Conservation (phyloP, 2,113 vertebrate species). For the Heliornis fulica region DNA sequence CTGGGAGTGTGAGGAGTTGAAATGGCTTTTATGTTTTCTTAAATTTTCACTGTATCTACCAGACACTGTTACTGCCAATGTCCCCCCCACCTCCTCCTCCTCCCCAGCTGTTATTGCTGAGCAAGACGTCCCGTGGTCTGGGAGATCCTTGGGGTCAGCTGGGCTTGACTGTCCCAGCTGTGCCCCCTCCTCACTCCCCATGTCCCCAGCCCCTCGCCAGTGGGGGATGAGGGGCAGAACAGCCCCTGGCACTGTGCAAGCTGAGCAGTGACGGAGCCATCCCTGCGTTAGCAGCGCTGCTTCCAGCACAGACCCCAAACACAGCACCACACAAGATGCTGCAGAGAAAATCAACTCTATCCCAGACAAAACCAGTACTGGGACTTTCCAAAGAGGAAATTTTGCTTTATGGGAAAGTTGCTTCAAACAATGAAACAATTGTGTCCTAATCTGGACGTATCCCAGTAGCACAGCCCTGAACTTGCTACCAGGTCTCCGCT, state of each 20-base stretch:
- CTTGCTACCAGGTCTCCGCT: neutral
- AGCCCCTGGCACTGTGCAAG: neutral
- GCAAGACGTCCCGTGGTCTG: neutral
- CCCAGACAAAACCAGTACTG: no score
- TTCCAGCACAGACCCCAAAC: neutral
- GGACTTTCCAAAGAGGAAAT: neutral
- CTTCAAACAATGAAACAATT: neutral
- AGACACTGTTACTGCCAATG: no score
- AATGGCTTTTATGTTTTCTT: neutral
- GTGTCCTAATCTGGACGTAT: no score
- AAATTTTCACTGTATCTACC: neutral
- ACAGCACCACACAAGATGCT: neutral
- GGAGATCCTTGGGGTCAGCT: neutral
- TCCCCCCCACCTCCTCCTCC: no score
- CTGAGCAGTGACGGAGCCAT: neutral
- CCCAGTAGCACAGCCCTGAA: neutral
- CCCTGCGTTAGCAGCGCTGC: neutral
- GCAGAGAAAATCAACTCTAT: neutral
- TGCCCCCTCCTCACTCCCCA: no score
- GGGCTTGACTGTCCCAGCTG: no score
- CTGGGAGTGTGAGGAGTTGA: neutral
- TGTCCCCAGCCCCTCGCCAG: neutral
- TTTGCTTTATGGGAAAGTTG: neutral
- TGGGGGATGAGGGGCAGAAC: neutral
- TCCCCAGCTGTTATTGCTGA: neutral